Evolutionary conservation across 35 echinoderm and acorn worm genomes (phyloP).

Genomic region (Apostichopus parvimensis): DNA sequence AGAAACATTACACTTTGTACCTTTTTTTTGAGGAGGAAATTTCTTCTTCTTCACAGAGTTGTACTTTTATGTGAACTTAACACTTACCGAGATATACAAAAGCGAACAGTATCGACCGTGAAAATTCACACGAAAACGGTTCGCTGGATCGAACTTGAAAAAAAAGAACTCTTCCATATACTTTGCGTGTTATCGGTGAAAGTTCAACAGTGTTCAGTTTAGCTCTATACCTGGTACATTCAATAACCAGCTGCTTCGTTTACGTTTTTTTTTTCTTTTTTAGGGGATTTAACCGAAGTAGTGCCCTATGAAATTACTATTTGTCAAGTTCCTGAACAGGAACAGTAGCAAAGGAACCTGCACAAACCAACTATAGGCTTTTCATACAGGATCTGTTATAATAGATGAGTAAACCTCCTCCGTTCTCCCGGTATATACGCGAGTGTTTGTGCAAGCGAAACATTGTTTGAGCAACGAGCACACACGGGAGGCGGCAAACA

Average conservation of each 20-base stretch:
- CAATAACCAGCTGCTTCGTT: not conserved
- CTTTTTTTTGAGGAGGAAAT: not conserved
- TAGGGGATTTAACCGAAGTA: slow-evolving; percentile 16
- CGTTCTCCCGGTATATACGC: slow-evolving; percentile 12
- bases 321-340: slow-evolving; percentile 39
- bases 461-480: slow-evolving; percentile 34
- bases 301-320: slow-evolving; percentile 4
- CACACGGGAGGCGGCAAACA: slow-evolving; percentile 40
- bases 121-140: slow-evolving; percentile 28
- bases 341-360: slow-evolving; percentile 34
- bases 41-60: not conserved
- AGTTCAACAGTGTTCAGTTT: slow-evolving; percentile 1
- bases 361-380: slow-evolving; percentile 19
- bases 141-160: not conserved
- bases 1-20: not conserved
- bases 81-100: slow-evolving; percentile 21
- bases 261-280: not conserved
- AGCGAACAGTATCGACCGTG: slow-evolving; percentile 13
- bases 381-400: slow-evolving; percentile 25
- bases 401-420: slow-evolving; percentile 9
- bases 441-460: slow-evolving; percentile 46
- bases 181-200: slow-evolving; percentile 30
- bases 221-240: not conserved
- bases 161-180: not conserved
- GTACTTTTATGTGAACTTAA: slow-evolving; percentile 2